Conservation (phyloP, 2,888 invertebrate genomes). For the Norana najaformis region DNA sequence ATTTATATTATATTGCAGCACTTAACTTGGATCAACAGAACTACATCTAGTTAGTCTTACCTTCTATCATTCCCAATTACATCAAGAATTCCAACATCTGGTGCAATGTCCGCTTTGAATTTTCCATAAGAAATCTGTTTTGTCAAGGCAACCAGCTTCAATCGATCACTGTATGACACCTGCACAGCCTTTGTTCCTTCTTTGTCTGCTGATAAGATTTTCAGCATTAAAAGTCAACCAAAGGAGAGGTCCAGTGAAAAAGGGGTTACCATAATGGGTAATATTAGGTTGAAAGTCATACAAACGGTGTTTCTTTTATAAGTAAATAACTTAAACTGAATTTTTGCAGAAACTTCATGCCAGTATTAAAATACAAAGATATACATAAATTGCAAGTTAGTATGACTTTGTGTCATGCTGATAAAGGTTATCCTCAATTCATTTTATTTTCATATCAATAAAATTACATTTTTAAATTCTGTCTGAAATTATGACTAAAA, state of each 20-base stretch:
- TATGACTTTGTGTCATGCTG: no score
- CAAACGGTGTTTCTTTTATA: no score
- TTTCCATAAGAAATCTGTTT: constrained; percentile 85
- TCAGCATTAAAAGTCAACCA: not conserved
- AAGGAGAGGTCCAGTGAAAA: not conserved
- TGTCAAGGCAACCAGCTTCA: constrained; percentile 86
- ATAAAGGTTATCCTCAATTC: no score
- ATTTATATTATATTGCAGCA: not conserved
- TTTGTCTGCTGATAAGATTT: constrained; percentile 75
- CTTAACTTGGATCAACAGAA: not conserved
- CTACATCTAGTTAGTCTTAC: constrained; percentile 60
- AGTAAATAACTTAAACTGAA: no score
- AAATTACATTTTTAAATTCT: no score
- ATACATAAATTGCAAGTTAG: no score
- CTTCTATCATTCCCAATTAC: constrained; percentile 91
- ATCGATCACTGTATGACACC: constrained; percentile 87
- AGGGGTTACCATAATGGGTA: not conserved
- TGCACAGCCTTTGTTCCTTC: constrained; percentile 96
- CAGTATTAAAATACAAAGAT: no score
- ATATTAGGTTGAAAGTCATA: no score
- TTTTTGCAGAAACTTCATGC: no score
- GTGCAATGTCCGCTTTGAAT: constrained; percentile 67
- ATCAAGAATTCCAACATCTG: constrained; percentile 88
- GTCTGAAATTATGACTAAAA: no score
- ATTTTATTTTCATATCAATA: no score